Percentiles rank a stretch among this genome's conserved stretches.
phyloP scores from a whole-genome alignment of 2,888 invertebrate genomes.

The Ormyrus nitidulus region DNA sequence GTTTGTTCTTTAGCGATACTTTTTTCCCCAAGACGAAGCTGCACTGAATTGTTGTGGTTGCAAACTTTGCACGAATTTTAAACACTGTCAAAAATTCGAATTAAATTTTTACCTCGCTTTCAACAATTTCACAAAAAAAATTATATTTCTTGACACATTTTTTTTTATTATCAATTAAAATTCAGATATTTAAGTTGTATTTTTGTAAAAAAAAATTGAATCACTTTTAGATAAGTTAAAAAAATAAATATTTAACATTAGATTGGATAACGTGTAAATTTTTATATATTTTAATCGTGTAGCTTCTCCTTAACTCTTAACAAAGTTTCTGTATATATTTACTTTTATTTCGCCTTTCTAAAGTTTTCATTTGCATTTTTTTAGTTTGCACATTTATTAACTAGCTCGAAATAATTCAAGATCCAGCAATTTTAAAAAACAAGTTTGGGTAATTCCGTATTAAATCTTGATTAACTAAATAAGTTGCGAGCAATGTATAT shows the following conservation, averaged over 20 bases:
- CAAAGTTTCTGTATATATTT: background rate
- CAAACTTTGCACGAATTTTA: no score
- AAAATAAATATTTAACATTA: background rate
- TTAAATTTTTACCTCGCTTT: no score
- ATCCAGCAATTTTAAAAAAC: conserved; percentile 13
- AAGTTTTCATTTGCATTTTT: conserved; percentile 21
- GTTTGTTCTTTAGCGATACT: background rate
- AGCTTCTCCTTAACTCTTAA: conserved; percentile 34
- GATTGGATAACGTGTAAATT: background rate
- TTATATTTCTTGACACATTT: background rate
- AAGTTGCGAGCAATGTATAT: conserved; percentile 36
- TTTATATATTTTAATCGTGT: conserved; percentile 16
- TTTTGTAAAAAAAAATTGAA: conserved; percentile 5
- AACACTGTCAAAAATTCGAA: no score
- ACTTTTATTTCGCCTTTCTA: conserved; percentile 15
- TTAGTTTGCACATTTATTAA: conserved; percentile 34
- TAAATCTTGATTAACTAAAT: conserved; percentile 17
- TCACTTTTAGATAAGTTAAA: background rate
- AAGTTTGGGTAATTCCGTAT: conserved; percentile 57
- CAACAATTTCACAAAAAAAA: background rate
- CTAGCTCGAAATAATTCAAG: conserved; percentile 33
- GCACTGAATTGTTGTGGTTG: background rate
- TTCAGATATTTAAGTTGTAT: background rate
- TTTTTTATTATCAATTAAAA: background rate
- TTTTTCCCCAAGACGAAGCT: conserved; percentile 27